A percentile compares a stretch with the other conserved stretches of the same genome.
These are phyloP conservation scores for Rhinolophus ferrumequinum DNA, from an alignment of 2,113 vertebrate species.

Conservation along the genomic window DNA sequence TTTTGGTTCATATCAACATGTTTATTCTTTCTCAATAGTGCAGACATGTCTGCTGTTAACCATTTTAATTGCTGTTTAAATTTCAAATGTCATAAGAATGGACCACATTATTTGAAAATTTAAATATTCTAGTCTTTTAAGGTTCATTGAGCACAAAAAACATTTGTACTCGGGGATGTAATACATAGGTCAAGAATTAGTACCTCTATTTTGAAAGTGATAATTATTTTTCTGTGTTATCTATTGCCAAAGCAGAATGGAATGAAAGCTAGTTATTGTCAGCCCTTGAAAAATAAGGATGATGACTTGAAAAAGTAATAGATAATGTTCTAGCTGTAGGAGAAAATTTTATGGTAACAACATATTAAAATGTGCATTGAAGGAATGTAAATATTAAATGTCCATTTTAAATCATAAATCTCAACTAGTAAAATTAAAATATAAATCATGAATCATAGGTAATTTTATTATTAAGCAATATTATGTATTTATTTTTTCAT, in stretches of 20 bases:
- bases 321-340: conserved; percentile 31
- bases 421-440: conserved; percentile 50
- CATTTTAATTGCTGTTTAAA: not conserved
- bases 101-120: conserved; percentile 32
- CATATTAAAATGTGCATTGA: not conserved
- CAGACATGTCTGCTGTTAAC: not conserved
- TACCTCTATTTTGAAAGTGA: conserved; percentile 49
- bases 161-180: not conserved
- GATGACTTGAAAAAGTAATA: conserved; percentile 22
- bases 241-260: conserved; percentile 56
- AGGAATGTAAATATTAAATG: conserved; percentile 23
- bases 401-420: conserved; percentile 56
- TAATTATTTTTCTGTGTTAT: conserved; percentile 55
- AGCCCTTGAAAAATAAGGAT: conserved; percentile 46
- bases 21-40: not conserved
- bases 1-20: not conserved
- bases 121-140: not conserved
- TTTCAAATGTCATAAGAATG: conserved; percentile 14
- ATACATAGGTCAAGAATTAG: not conserved
- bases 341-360: conserved; percentile 35
- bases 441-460: not conserved
- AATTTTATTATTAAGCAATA: not conserved
- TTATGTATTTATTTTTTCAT: not conserved
- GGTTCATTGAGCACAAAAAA: not conserved
- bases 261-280: not conserved